These are phyloP conservation scores for Tragelaphus strepsiceros DNA, from an alignment of 2,113 vertebrate genomes.

Conservation along the genomic window DNA sequence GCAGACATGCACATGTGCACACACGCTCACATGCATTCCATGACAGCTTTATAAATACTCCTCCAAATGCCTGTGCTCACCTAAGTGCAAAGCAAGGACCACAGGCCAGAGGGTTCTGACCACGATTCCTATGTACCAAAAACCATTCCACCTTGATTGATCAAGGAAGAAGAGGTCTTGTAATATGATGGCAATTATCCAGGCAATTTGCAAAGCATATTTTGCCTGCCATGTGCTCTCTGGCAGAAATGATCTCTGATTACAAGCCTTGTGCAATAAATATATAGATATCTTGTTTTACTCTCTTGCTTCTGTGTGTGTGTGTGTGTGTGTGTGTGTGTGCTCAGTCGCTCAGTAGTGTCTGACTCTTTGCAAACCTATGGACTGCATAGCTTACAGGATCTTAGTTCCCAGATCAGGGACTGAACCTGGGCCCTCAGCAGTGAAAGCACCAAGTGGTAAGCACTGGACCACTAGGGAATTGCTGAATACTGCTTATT, in stretches of 20 bases:
- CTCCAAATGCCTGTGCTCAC: not conserved
- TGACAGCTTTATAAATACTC: not conserved
- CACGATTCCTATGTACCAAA: not conserved
- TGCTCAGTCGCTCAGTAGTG: not conserved
- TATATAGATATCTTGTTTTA: not conserved
- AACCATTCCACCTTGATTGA: not conserved
- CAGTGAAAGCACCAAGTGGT: not conserved
- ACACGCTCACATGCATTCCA: not conserved
- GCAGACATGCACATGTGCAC: not conserved
- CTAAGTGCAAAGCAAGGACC: not conserved
- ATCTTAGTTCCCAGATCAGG: not conserved
- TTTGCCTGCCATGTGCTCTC: not conserved
- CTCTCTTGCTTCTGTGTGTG: not conserved
- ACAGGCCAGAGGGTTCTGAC: not conserved
- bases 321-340: not conserved
- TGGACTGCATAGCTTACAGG: not conserved
- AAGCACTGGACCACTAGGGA: not conserved
- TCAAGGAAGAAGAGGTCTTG: not conserved
- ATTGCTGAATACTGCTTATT: not conserved
- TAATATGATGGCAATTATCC: constrained; percentile 27
- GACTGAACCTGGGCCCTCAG: not conserved
- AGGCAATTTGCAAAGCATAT: constrained; percentile 27
- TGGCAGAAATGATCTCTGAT: constrained; percentile 28
- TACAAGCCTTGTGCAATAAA: not conserved
- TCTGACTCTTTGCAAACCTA: not conserved